Base-by-base conservation (phyloP, 23 tunicate species). In the Clavelina lepadiformis region DNA sequence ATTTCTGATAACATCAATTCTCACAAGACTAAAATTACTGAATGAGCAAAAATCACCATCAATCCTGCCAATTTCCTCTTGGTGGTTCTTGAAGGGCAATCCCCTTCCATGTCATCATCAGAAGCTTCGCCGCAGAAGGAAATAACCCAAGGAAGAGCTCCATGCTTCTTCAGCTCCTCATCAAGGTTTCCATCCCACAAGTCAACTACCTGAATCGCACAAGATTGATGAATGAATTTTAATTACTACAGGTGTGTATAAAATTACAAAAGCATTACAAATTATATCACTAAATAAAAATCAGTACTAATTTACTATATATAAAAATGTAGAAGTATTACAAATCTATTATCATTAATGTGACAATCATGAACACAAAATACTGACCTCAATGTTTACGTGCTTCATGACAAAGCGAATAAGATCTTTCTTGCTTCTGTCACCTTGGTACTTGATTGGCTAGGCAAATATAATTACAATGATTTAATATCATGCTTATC, bases 401-500 rank as follows among this genome's bases (percentile, higher is more conserved):
- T 89, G 76, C 31, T 81, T 58, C 89, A 89, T 75, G 20, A 89
- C 88, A 75, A 89, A 89, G 1, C 80, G 74, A 8, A 63, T 81
- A 59, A 89, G 58, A 56, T 89, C 89, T 47, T 75, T 89, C 33
- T 75, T 81, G 83, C 71, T 89, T 27, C 97, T 65, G 47, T 81
- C 88, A 19, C 89, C 89, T 36, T 58, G 76, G 69, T 75, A 89
- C 49, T 74, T 80, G 50, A 89, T 81, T 26, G 97, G 97, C 97
- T 89, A 69, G 5, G 46, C 28, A 55, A 1, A 45, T 28, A 33
- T 22, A 31, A n/a, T 24, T 7, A 29, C 18, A 57, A n/a, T n/a
- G n/a, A n/a, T n/a, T n/a, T n/a, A 49, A 41, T 41, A 8, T 11
- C 49, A 41, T 11, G 11, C 15, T 8, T 15, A 41, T 41, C 13